Percentiles rank a stretch among this genome's conserved stretches.
phyloP scores from a whole-genome alignment of 2,888 invertebrate species.

The Drosophila niveifrons region DNA sequence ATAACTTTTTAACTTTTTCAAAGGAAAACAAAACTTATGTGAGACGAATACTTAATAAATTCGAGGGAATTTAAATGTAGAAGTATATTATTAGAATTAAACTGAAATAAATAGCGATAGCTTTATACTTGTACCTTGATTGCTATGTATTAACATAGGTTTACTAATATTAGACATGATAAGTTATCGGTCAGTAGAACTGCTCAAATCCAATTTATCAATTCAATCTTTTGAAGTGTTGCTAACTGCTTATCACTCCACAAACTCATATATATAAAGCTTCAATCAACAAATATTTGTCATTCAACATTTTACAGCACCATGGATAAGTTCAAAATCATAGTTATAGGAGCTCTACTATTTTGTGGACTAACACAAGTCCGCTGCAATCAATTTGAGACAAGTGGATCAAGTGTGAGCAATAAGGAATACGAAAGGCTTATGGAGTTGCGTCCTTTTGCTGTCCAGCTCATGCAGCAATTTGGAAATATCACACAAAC shows the following conservation, averaged over 20 bases:
- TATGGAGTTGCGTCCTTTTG: slow-evolving; percentile 31
- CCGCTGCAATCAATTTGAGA: slow-evolving; percentile 12
- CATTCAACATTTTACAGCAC: neutral
- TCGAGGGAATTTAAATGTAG: neutral
- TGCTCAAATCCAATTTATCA: neutral
- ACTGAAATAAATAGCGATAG: neutral
- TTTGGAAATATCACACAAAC: slow-evolving; percentile 29
- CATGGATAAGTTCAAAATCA: slow-evolving; percentile 14
- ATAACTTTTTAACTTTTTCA: neutral
- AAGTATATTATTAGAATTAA: neutral
- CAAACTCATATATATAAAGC: slow-evolving; percentile 7
- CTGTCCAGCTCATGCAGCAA: slow-evolving; percentile 30
- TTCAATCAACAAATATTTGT: neutral
- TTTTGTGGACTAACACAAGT: neutral
- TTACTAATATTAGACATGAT: slow-evolving; percentile 1
- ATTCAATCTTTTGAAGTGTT: neutral
- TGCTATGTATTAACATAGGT: neutral
- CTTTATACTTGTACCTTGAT: neutral
- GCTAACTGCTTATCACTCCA: neutral
- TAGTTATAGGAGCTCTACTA: slow-evolving; percentile 2
- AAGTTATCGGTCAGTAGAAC: slow-evolving; percentile 7
- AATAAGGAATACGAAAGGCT: slow-evolving; percentile 14
- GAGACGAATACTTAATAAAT: neutral
- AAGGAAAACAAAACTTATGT: neutral
- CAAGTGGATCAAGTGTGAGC: slow-evolving; percentile 6